Conservation (phyloP, 2,113 vertebrate species). For the Butorides virescens region DNA sequence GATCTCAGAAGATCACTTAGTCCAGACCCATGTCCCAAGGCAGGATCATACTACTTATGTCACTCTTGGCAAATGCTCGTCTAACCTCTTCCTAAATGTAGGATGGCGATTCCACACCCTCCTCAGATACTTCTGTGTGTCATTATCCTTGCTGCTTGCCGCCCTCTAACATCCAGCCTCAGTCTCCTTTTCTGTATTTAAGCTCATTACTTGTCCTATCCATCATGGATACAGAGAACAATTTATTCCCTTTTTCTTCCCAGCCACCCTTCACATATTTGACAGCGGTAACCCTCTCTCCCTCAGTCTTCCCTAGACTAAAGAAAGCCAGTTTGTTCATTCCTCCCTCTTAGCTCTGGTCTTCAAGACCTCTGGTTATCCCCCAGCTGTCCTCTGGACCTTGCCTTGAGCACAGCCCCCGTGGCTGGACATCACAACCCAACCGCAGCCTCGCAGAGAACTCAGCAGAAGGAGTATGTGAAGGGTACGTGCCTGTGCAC, state of each 20-base stretch:
- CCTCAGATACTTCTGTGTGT: not conserved
- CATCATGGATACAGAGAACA: not conserved
- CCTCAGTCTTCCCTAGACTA: not conserved
- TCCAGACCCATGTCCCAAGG: not conserved
- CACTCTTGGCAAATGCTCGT: not conserved
- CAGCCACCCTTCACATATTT: not conserved
- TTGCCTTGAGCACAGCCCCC: not conserved
- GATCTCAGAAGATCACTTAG: not conserved
- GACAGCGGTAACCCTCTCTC: not conserved
- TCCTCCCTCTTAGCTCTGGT: not conserved
- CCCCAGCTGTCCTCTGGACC: not conserved
- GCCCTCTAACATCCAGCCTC: not conserved
- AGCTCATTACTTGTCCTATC: not conserved
- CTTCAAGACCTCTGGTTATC: not conserved
- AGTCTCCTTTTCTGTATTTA: not conserved
- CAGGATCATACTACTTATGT: not conserved
- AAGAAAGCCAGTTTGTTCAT: not conserved
- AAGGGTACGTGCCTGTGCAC: not conserved
- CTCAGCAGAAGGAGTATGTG: not conserved
- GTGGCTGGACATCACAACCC: not conserved
- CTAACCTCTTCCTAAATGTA: not conserved
- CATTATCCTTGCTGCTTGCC: not conserved
- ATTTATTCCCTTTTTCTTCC: not conserved
- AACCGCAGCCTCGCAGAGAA: not conserved
- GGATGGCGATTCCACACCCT: not conserved